phyloP scores from a whole-genome alignment of 2,113 vertebrate species.

The Pluvianellus socialis region DNA sequence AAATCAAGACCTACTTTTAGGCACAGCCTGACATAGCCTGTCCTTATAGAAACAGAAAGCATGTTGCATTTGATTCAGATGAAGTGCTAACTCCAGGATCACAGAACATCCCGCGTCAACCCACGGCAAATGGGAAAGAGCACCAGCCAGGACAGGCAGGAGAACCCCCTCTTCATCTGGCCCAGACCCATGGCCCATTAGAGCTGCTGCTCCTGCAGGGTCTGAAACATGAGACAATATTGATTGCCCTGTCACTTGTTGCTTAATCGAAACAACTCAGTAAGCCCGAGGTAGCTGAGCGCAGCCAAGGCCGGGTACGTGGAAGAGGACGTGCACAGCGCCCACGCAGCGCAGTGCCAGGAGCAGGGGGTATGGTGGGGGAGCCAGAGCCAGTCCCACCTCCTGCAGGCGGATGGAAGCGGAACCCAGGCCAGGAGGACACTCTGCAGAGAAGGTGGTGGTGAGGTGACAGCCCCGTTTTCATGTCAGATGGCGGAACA shows the following conservation, averaged over 20 bases:
- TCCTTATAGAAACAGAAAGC: not conserved
- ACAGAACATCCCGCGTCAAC: not conserved
- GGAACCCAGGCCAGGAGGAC: not conserved
- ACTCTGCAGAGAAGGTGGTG: fast-evolving
- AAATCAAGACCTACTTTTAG: not conserved
- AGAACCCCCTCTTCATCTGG: not conserved
- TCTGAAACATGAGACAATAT: not conserved
- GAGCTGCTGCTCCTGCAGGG: not conserved
- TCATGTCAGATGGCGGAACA: not conserved
- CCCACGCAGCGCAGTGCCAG: not conserved
- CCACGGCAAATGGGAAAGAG: not conserved
- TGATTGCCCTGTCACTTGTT: not conserved
- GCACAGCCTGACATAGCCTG: not conserved
- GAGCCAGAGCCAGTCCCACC: not conserved
- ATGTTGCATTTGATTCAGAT: not conserved
- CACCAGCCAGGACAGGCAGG: not conserved
- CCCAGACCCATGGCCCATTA: fast-evolving
- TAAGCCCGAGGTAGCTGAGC: fast-evolving
- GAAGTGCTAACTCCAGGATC: not conserved
- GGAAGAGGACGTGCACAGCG: fast-evolving
- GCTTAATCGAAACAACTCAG: not conserved
- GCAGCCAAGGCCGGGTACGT: not conserved
- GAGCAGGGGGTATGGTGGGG: fast-evolving
- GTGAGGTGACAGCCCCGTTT: fast-evolving
- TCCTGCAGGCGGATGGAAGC: not conserved